Evolutionary conservation across 1,140 invertebrate species (phyloP).

Genomic region (Panulirus ornatus): DNA sequence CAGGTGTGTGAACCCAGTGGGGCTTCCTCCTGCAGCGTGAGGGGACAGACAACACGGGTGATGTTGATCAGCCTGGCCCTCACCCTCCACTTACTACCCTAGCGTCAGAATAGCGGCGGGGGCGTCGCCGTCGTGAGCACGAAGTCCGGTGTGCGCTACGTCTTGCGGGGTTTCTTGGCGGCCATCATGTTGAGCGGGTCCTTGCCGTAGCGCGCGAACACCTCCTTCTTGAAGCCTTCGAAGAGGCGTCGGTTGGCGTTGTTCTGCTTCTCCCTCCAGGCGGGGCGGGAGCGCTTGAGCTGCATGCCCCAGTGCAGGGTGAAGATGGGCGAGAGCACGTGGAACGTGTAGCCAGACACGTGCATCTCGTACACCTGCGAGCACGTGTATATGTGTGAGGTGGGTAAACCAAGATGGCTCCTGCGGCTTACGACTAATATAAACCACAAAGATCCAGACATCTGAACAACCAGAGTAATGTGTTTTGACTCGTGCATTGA

Average conservation of each 20-base stretch:
- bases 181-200: constrained; percentile 74
- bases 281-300: constrained; percentile 84
- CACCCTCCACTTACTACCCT: no score
- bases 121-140: neutral
- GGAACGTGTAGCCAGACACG: constrained; percentile 92
- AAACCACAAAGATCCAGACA: no score
- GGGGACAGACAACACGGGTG: no score
- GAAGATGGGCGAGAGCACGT: constrained; percentile 93
- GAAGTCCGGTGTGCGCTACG: neutral
- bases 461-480: neutral
- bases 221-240: constrained; percentile 90
- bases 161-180: constrained; percentile 26
- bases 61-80: no score
- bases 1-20: neutral
- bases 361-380: constrained; percentile 95
- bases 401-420: no score
- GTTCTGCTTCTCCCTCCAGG: constrained; percentile 92
- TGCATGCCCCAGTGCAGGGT: constrained; percentile 90
- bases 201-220: constrained; percentile 80
- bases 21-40: neutral
- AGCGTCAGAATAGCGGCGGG: neutral
- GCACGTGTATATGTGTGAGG: constrained; percentile 73
- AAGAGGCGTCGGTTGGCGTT: constrained; percentile 89
- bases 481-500: neutral
- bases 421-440: no score